Percentiles rank a stretch among this genome's conserved stretches.
These are phyloP conservation scores for Dicaeum eximium DNA, from an alignment of 2,113 vertebrate genomes.

Conservation along the genomic window DNA sequence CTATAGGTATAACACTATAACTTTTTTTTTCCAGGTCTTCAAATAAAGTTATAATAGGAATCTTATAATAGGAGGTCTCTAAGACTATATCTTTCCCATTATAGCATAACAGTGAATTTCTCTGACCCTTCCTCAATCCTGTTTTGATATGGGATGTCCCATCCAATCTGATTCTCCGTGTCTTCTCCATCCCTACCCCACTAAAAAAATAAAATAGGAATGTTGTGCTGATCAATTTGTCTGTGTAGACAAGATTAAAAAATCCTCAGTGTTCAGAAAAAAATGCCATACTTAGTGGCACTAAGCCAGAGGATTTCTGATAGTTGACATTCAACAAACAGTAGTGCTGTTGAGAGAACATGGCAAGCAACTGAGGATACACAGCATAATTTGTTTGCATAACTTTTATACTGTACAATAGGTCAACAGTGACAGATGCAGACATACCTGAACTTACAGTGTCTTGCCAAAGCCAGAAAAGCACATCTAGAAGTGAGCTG, in stretches of 20 bases:
- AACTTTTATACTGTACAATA: background rate
- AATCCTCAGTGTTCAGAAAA: background rate
- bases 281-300: background rate
- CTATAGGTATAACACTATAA: background rate
- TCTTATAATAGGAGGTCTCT: background rate
- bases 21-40: background rate
- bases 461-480: background rate
- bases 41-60: background rate
- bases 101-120: background rate
- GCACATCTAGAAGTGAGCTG: background rate
- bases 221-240: background rate
- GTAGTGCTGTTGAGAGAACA: background rate
- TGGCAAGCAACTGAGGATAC: background rate
- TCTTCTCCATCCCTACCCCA: background rate
- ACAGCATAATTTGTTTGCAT: background rate
- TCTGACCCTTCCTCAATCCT: background rate
- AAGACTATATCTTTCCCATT: background rate
- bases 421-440: background rate
- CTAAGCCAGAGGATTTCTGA: background rate
- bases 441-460: background rate
- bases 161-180: background rate
- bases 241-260: background rate
- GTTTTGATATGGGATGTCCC: background rate
- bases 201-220: background rate
- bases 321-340: background rate